Evolutionary conservation across 2,113 vertebrate species (phyloP).

Genomic region (Bubo bubo): DNA sequence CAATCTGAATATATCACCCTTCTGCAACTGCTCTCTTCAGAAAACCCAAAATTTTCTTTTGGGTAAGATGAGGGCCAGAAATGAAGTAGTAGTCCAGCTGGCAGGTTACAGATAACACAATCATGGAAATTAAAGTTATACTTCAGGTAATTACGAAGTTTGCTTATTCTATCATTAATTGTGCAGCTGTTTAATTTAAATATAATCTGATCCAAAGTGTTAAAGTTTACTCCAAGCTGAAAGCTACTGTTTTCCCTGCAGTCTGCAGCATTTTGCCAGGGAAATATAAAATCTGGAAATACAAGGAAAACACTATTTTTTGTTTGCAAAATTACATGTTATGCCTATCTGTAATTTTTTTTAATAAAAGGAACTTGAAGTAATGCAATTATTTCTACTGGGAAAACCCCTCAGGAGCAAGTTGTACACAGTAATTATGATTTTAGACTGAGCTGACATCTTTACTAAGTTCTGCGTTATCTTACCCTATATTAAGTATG

Average conservation of each 20-base stretch:
- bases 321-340: slow-evolving; percentile 69
- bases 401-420: slow-evolving; percentile 65
- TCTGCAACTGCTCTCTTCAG: background rate
- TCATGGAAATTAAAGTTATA: slow-evolving; percentile 56
- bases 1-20: background rate
- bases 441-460: slow-evolving; percentile 71
- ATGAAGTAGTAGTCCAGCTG: slow-evolving; percentile 32
- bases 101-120: slow-evolving; percentile 38
- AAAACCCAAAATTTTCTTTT: background rate
- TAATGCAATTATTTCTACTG: slow-evolving; percentile 67
- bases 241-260: slow-evolving; percentile 47
- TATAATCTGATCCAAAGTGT: slow-evolving; percentile 59
- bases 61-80: slow-evolving; percentile 1
- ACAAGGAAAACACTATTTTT: slow-evolving; percentile 64
- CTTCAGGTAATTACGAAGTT: slow-evolving; percentile 53
- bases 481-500: slow-evolving; percentile 69
- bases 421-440: slow-evolving; percentile 72
- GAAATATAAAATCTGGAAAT: slow-evolving; percentile 61
- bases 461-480: slow-evolving; percentile 67
- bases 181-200: slow-evolving; percentile 66
- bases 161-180: slow-evolving; percentile 59
- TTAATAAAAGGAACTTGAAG: slow-evolving; percentile 63
- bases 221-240: slow-evolving; percentile 37
- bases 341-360: slow-evolving; percentile 62
- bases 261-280: slow-evolving; percentile 48